phyloP scores from a whole-genome alignment of 2,888 invertebrate species.

The Tetrapedia diversipes region DNA sequence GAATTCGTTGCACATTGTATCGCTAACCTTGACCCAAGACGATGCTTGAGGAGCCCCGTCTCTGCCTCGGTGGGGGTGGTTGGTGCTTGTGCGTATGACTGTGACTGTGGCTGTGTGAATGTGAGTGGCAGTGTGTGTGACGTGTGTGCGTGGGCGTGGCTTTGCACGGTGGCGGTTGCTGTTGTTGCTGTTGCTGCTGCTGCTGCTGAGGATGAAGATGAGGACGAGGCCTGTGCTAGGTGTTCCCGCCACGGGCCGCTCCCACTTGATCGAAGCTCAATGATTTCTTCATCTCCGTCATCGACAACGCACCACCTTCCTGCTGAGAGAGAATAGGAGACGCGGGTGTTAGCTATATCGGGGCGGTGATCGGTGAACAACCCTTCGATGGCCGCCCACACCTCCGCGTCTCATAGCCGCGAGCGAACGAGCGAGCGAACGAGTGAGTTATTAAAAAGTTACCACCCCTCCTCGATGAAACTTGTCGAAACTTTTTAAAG shows the following conservation, averaged over 20 bases:
- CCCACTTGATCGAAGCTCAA: conserved; percentile 85
- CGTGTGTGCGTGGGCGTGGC: conserved; percentile 80
- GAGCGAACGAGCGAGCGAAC: conserved; percentile 9
- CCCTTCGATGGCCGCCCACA: not conserved
- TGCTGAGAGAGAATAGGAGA: conserved; percentile 77
- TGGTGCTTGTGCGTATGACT: conserved; percentile 82
- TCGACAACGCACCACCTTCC: conserved; percentile 87
- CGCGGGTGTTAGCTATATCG: conserved; percentile 71
- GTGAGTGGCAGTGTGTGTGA: conserved; percentile 81
- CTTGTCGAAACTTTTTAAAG: conserved; percentile 56
- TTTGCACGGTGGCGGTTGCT: conserved; percentile 75
- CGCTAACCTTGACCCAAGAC: conserved; percentile 81
- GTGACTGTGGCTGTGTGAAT: conserved; percentile 81
- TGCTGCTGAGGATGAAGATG: conserved; percentile 74
- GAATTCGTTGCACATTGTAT: too few species aligned
- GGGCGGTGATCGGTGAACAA: conserved; percentile 14
- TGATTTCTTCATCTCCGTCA: conserved; percentile 88
- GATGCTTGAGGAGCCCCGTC: conserved; percentile 81
- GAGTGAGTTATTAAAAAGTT: conserved; percentile 53
- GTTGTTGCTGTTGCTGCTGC: conserved; percentile 71
- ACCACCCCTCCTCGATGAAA: conserved; percentile 47
- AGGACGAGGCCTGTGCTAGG: conserved; percentile 82
- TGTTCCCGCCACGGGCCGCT: conserved; percentile 82
- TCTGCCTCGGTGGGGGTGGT: conserved; percentile 78
- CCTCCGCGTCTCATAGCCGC: conserved; percentile 4